Percentiles rank a stretch among this genome's conserved stretches.
These are phyloP conservation scores for Ophioderma brevispina DNA, from an alignment of 35 echinoderm and acorn worm genomes.

Conservation along the genomic window DNA sequence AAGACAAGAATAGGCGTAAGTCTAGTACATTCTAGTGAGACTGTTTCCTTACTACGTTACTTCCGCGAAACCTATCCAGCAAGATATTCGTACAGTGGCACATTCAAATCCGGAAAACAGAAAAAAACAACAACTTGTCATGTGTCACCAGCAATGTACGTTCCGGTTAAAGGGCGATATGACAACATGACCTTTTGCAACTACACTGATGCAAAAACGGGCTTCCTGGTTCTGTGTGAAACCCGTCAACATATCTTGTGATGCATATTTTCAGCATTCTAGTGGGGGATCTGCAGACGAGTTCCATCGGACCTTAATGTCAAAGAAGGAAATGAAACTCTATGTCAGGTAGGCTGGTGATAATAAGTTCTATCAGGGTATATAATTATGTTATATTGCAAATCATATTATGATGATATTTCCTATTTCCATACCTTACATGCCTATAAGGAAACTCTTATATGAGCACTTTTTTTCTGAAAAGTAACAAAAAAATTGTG, in stretches of 20 bases:
- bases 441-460: too few species aligned
- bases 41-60: not conserved
- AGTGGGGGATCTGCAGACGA: not conserved
- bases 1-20: not conserved
- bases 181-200: not conserved
- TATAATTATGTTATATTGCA: too few species aligned
- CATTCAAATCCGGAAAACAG: not conserved
- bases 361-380: too few species aligned
- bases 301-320: not conserved
- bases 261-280: not conserved
- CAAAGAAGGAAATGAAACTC: too few species aligned
- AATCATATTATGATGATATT: too few species aligned
- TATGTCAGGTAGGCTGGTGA: too few species aligned
- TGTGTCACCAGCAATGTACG: not conserved
- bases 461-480: too few species aligned
- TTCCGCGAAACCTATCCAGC: not conserved
- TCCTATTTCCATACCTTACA: too few species aligned
- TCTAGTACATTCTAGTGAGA: not conserved
- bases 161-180: not conserved
- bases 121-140: not conserved
- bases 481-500: too few species aligned
- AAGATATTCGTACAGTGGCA: not conserved
- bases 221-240: not conserved
- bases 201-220: not conserved
- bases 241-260: not conserved